phyloP scores from a whole-genome alignment of 2,797 vertebrate species.

The Sphaeramia orbicularis region DNA sequence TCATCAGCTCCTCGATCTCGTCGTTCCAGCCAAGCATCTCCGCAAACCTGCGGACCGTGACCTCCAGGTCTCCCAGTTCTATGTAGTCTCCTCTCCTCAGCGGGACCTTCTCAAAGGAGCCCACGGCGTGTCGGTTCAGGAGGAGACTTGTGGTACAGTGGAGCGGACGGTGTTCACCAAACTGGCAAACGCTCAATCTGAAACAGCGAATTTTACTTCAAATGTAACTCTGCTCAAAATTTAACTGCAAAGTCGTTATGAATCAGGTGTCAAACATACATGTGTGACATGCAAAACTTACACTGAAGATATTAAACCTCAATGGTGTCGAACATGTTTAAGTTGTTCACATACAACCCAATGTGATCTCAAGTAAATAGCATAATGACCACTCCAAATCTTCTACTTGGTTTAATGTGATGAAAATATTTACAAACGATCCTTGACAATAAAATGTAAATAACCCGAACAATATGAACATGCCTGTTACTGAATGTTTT shows the following conservation, averaged over 20 bases:
- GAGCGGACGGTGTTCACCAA: constrained; percentile 85
- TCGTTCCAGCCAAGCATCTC: constrained; percentile 81
- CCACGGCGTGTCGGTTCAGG: constrained; percentile 84
- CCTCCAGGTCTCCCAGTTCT: constrained; percentile 83
- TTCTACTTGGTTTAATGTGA: too few species aligned
- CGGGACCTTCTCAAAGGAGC: constrained; percentile 80
- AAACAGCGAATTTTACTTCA: constrained; percentile 8
- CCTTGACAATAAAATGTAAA: too few species aligned
- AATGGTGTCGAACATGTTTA: too few species aligned
- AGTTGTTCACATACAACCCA: too few species aligned
- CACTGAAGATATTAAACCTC: neutral
- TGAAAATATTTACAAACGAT: too few species aligned
- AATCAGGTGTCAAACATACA: neutral
- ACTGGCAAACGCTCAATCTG: constrained; percentile 88
- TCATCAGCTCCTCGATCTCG: constrained; percentile 84
- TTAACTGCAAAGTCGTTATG: neutral
- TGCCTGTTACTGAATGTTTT: too few species aligned
- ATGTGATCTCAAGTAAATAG: too few species aligned
- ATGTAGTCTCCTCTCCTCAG: constrained; percentile 80
- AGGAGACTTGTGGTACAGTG: constrained; percentile 85
- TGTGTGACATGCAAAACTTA: too few species aligned
- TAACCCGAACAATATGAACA: too few species aligned
- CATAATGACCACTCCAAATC: too few species aligned
- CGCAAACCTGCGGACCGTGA: constrained; percentile 78
- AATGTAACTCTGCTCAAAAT: neutral